Percentiles rank a stretch among this genome's conserved stretches.
These are phyloP conservation scores for Amphiprion ocellaris DNA, from an alignment of 2,113 vertebrate genomes.

Conservation along the genomic window DNA sequence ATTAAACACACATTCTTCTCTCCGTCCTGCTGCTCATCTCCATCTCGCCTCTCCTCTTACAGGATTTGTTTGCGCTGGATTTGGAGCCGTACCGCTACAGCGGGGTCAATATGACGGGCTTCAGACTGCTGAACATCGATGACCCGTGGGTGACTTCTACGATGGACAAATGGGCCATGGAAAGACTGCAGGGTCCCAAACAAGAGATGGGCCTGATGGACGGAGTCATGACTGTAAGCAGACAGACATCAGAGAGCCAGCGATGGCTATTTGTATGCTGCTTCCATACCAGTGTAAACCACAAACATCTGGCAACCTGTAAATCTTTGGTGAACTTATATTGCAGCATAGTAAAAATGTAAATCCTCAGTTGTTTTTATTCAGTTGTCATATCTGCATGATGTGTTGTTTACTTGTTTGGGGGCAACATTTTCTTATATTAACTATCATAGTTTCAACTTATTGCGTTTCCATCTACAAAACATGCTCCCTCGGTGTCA, in stretches of 20 bases:
- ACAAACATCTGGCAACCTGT: slow-evolving; percentile 25
- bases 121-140: slow-evolving; percentile 93
- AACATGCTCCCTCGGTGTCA: background rate
- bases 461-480: slow-evolving; percentile 14
- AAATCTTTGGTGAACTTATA: slow-evolving; percentile 2
- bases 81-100: slow-evolving; percentile 98
- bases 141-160: slow-evolving; percentile 90
- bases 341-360: slow-evolving; percentile 20
- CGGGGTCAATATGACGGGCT: slow-evolving; percentile 98
- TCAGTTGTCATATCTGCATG: background rate
- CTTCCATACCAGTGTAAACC: slow-evolving; percentile 8
- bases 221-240: slow-evolving; percentile 94
- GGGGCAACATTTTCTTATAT: background rate
- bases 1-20: background rate
- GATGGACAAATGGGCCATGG: slow-evolving; percentile 95
- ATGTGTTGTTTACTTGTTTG: background rate
- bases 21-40: background rate
- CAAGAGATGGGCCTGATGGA: slow-evolving; percentile 92
- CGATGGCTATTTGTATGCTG: slow-evolving; percentile 31
- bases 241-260: slow-evolving; percentile 6
- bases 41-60: background rate
- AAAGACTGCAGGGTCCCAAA: slow-evolving; percentile 91
- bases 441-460: background rate
- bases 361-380: slow-evolving; percentile 1
- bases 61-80: slow-evolving; percentile 97